These are phyloP conservation scores for Lithophane semibrunnea DNA, from an alignment of 2,888 invertebrate species.

Conservation along the genomic window DNA sequence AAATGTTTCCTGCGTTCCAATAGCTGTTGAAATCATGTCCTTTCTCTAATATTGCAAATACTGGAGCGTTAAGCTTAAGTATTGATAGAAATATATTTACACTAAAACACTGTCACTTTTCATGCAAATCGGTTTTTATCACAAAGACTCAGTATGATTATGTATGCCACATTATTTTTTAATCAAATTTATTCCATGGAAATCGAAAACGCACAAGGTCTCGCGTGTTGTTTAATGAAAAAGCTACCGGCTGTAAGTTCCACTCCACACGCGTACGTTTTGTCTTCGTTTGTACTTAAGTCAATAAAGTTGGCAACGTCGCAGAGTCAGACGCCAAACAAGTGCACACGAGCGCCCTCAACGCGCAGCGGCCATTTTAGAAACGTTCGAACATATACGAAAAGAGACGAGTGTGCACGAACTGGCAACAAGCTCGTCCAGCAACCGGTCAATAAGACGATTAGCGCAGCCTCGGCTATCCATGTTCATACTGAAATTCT, in stretches of 20 bases:
- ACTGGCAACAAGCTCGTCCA: slow-evolving; percentile 88
- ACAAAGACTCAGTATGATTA: slow-evolving; percentile 83
- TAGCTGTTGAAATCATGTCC: slow-evolving; percentile 81
- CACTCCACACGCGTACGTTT: slow-evolving; percentile 89
- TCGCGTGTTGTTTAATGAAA: slow-evolving; percentile 78
- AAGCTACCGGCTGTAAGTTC: slow-evolving; percentile 89
- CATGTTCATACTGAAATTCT: slow-evolving; percentile 78
- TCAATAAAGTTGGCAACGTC: slow-evolving; percentile 91
- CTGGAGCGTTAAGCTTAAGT: slow-evolving; percentile 62
- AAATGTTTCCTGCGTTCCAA: slow-evolving; percentile 74
- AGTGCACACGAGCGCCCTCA: slow-evolving; percentile 89
- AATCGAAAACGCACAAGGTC: slow-evolving; percentile 74
- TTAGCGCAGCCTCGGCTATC: slow-evolving; percentile 85
- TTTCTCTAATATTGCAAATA: slow-evolving; percentile 66
- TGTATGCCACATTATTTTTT: slow-evolving; percentile 74
- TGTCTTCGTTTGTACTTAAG: slow-evolving; percentile 88
- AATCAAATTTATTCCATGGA: slow-evolving; percentile 63
- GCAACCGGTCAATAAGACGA: slow-evolving; percentile 90
- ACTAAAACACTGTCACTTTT: slow-evolving; percentile 74
- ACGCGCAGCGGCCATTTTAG: slow-evolving; percentile 88
- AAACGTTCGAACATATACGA: slow-evolving; percentile 83
- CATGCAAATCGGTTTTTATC: slow-evolving; percentile 77
- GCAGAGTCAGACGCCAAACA: slow-evolving; percentile 90
- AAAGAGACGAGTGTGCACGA: slow-evolving; percentile 85
- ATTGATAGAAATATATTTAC: slow-evolving; percentile 67